phyloP scores from a whole-genome alignment of 2,113 vertebrate species.

The Poeciliopsis retropinna region DNA sequence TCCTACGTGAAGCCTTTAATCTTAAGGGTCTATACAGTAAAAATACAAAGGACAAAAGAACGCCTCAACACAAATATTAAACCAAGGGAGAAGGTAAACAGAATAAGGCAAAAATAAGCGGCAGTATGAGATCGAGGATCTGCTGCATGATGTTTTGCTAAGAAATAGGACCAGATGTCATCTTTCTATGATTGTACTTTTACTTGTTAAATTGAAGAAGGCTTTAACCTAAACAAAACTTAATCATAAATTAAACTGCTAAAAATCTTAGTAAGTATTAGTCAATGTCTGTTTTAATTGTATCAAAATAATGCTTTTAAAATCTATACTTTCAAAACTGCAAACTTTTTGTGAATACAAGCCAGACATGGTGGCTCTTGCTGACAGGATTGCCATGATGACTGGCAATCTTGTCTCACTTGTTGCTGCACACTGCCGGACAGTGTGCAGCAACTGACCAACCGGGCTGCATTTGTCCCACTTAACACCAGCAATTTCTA shows the following conservation, averaged over 20 bases:
- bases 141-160: neutral
- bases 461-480: no score
- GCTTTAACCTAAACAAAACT: conserved; percentile 53
- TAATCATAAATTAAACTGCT: conserved; percentile 59
- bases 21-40: conserved; percentile 48
- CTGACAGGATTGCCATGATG: no score
- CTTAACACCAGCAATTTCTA: no score
- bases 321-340: neutral
- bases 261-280: conserved; percentile 49
- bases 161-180: neutral
- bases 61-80: conserved; percentile 24
- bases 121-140: neutral
- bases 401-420: no score
- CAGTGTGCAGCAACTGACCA: no score
- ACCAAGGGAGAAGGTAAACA: conserved; percentile 15
- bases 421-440: no score
- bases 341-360: neutral
- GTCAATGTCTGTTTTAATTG: conserved; percentile 8
- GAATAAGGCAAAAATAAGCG: neutral
- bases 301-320: neutral
- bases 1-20: conserved; percentile 71
- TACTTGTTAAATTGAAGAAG: neutral
- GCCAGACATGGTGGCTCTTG: no score
- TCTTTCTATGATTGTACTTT: conserved; percentile 14
- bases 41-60: conserved; percentile 48